A percentile compares a stretch with the other conserved stretches of the same genome.
Evolutionary conservation across 2,888 invertebrate genomes (phyloP).

Genomic region (Eledone cirrhosa): DNA sequence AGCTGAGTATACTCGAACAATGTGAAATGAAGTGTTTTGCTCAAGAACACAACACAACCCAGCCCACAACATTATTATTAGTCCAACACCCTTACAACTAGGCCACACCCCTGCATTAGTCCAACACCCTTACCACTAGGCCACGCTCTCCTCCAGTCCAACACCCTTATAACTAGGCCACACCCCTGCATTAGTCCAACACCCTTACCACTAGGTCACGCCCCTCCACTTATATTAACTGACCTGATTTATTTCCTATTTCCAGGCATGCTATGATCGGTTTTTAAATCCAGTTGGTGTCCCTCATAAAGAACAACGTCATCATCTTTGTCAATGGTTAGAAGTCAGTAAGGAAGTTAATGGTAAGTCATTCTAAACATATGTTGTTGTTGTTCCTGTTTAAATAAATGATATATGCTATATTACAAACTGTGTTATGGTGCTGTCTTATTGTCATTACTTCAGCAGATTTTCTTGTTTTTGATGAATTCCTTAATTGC

Average conservation of each 20-base stretch:
- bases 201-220: no score
- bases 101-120: not conserved
- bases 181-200: not conserved
- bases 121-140: not conserved
- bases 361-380: slow-evolving; percentile 24
- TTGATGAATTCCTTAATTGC: no score
- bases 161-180: not conserved
- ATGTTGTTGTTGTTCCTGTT: no score
- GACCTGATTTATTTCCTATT: not conserved
- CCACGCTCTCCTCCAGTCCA: not conserved
- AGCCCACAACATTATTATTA: no score
- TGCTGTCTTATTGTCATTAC: no score
- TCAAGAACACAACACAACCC: no score
- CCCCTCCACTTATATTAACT: not conserved
- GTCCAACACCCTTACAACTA: no score
- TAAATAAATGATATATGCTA: no score
- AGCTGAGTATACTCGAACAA: no score
- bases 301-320: not conserved
- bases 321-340: slow-evolving; percentile 4
- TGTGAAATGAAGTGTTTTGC: no score
- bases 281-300: slow-evolving; percentile 5
- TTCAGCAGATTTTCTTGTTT: no score
- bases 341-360: slow-evolving; percentile 7
- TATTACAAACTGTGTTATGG: no score
- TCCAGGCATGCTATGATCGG: slow-evolving; percentile 3